Percentiles rank a stretch among this genome's conserved stretches.
Conservation (phyloP, 2,113 vertebrate species). For the Seriola dumerili region DNA sequence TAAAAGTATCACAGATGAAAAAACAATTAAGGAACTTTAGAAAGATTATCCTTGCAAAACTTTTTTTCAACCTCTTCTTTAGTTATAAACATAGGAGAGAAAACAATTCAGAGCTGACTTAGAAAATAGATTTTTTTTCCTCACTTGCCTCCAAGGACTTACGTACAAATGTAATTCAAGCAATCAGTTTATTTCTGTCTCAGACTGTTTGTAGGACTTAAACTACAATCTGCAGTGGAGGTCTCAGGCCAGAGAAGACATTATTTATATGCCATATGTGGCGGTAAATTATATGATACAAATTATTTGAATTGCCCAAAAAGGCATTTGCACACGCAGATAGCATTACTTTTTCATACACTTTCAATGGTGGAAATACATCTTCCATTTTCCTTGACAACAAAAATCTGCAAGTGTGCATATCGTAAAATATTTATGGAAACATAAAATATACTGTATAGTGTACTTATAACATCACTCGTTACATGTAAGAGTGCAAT, state of each 20-base stretch:
- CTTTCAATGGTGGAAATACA: background rate
- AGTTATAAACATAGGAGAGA: too few species aligned
- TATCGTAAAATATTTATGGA: background rate
- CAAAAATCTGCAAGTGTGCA: background rate
- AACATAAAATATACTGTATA: background rate
- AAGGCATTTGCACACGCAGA: background rate
- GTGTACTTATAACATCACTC: background rate
- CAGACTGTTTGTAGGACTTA: too few species aligned
- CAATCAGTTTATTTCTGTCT: too few species aligned
- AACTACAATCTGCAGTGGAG: background rate
- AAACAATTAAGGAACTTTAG: too few species aligned
- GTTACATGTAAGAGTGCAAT: slow-evolving; percentile 14
- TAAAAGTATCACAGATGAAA: too few species aligned
- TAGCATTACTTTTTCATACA: background rate
- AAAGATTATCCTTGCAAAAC: too few species aligned
- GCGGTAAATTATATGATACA: slow-evolving; percentile 1
- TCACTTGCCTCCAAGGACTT: too few species aligned
- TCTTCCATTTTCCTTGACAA: background rate
- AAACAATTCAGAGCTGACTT: too few species aligned
- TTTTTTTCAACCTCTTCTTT: too few species aligned
- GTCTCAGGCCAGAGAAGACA: background rate
- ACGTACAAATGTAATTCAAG: too few species aligned
- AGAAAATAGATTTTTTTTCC: too few species aligned
- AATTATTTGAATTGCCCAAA: background rate
- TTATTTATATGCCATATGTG: background rate